These are phyloP conservation scores for Melanogrammus aeglefinus DNA, from an alignment of 2,797 vertebrate species.

Conservation along the genomic window DNA sequence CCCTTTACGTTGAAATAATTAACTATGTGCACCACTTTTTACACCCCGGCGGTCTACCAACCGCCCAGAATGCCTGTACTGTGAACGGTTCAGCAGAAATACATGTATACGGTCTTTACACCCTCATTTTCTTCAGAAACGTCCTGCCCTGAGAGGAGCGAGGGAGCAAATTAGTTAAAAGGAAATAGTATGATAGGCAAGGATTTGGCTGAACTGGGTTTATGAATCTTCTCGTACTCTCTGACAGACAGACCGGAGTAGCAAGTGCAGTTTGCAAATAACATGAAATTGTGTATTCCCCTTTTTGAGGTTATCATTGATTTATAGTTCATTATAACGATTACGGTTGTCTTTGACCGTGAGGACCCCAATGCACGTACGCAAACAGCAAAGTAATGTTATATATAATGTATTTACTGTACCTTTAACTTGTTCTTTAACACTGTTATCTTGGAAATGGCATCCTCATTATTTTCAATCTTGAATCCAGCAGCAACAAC, in stretches of 20 bases:
- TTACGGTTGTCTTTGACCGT: not conserved
- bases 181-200: too few species aligned
- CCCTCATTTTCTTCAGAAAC: too few species aligned
- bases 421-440: constrained; percentile 75
- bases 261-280: not conserved
- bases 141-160: too few species aligned
- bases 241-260: not conserved
- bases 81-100: too few species aligned
- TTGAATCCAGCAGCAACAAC: constrained; percentile 69
- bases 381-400: not conserved
- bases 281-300: not conserved
- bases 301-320: not conserved
- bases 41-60: too few species aligned
- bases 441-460: constrained; percentile 66
- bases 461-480: constrained; percentile 62
- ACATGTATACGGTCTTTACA: too few species aligned
- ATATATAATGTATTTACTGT: constrained; percentile 62
- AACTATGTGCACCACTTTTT: too few species aligned
- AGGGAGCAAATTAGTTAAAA: too few species aligned
- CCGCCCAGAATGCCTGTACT: too few species aligned
- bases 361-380: not conserved
- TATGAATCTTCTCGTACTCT: too few species aligned
- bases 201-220: too few species aligned
- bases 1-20: too few species aligned
- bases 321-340: not conserved